Evolutionary conservation across 2,113 vertebrate genomes (phyloP).

Genomic region (Bufo gargarizans): DNA sequence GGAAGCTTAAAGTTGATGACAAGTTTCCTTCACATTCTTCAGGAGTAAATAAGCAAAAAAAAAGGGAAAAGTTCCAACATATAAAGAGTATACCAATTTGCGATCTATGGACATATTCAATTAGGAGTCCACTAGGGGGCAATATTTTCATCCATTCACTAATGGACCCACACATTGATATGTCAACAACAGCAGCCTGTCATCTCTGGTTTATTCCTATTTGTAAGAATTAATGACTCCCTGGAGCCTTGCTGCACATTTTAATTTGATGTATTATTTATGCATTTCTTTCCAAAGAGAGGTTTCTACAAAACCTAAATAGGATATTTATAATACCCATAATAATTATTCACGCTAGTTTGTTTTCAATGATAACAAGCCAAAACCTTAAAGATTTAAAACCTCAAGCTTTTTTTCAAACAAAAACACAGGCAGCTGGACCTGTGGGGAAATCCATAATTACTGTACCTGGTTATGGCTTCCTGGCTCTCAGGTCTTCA

Average conservation of each 20-base stretch:
- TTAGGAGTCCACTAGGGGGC: constrained; percentile 26
- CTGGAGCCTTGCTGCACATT: constrained; percentile 20
- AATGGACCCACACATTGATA: not conserved
- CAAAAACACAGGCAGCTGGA: not conserved
- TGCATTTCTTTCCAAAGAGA: constrained; percentile 7
- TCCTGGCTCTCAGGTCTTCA: too few species aligned
- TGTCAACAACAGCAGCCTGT: not conserved
- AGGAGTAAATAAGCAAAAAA: too few species aligned
- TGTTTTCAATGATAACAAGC: constrained; percentile 18
- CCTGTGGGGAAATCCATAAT: too few species aligned
- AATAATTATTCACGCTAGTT: constrained; percentile 29
- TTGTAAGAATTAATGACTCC: constrained; percentile 18
- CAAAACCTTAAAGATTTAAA: constrained; percentile 9
- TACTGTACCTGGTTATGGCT: too few species aligned
- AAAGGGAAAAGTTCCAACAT: not conserved
- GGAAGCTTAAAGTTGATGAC: not conserved
- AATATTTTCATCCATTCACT: not conserved
- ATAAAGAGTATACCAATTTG: not conserved
- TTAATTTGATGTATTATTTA: constrained; percentile 50
- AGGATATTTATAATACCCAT: constrained; percentile 25
- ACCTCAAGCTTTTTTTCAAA: not conserved
- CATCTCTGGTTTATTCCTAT: constrained; percentile 17
- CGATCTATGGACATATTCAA: not conserved
- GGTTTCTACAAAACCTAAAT: not conserved
- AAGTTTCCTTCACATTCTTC: too few species aligned